phyloP scores from a whole-genome alignment of 2,888 invertebrate genomes.

The Drosophila colorata region DNA sequence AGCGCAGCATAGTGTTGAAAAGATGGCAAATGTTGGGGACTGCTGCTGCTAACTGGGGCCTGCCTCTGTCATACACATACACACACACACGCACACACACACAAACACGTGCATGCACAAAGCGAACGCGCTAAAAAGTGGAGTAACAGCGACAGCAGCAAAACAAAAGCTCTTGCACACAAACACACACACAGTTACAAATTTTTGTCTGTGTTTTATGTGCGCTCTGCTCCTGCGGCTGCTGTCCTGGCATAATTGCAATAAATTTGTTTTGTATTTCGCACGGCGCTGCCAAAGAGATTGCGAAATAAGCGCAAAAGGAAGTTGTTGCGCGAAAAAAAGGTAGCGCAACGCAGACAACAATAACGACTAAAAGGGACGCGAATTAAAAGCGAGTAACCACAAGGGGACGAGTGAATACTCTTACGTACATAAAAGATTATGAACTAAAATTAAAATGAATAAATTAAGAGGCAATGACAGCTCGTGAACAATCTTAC shows the following conservation, averaged over 20 bases:
- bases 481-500: too few species aligned
- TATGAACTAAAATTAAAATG: too few species aligned
- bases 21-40: conserved; percentile 45
- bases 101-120: conserved; percentile 6
- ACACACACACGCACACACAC: conserved; percentile 6
- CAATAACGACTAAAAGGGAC: conserved; percentile 30
- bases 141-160: conserved; percentile 59
- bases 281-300: conserved; percentile 27
- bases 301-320: conserved; percentile 52
- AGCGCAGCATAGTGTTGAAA: conserved; percentile 46
- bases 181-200: conserved; percentile 17
- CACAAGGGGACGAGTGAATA: conserved; percentile 10
- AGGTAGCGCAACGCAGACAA: conserved; percentile 8
- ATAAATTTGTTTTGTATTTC: conserved; percentile 62
- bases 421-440: conserved; percentile 11
- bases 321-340: conserved; percentile 46
- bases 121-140: conserved; percentile 48
- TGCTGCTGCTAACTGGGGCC: conserved; percentile 27
- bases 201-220: conserved; percentile 24
- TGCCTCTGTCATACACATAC: conserved; percentile 13
- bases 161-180: conserved; percentile 43
- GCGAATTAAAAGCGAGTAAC: conserved; percentile 12
- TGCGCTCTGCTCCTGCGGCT: conserved; percentile 21
- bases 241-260: conserved; percentile 62
- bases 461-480: background rate